Base-by-base conservation (phyloP, 2,113 vertebrate genomes). In the Dendropsophus ebraccatus region DNA sequence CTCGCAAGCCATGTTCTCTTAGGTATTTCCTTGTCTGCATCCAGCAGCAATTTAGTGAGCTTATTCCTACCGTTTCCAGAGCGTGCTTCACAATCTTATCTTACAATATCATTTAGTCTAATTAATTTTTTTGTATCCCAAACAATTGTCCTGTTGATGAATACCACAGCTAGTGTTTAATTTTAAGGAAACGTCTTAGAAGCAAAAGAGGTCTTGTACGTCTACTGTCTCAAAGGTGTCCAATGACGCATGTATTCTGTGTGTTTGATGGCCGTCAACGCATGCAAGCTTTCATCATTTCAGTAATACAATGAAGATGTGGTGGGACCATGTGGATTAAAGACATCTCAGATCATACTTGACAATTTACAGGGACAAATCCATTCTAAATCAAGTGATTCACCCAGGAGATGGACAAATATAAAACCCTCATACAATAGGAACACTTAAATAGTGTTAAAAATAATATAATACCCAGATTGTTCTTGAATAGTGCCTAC, bases 21-120 rank as follows among this genome's bases (percentile, higher is more conserved):
- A 82, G 80, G 80, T 69, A 69, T 67, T 82, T 82, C 62, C 60
- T 82, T 82, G 60, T 82, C 60, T 82, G 45, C 45, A 82, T 67
- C 80, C 80, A 32, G 80, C 60, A 82, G 41, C 60, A 67, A 69
- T 82, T 69, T 67, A 69, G 62, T 50, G 60, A 35, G 80, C 60
- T 49, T 67, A 30, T 67, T 50, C 60, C 4, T 82, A 25, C 41
- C 41, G 32, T 82, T 82, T 69, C 37, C 28, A 80, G 37, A 81
- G 2, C 45, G 5, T 13, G 25, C 79, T 47, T 49, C 41, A 67
- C 80, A 82, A 82, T 82, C 60, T 70, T 69, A 81, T 69, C 80
- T 82, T 82, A 69, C 45, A 52, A 70, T 82, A 35, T 50, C 41
- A 50, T 82, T 82, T 69, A 32, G 45, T 35, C 80, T 69, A 82